These are phyloP conservation scores for Cherax quadricarinatus DNA, from an alignment of 1,140 invertebrate genomes.

Conservation along the genomic window DNA sequence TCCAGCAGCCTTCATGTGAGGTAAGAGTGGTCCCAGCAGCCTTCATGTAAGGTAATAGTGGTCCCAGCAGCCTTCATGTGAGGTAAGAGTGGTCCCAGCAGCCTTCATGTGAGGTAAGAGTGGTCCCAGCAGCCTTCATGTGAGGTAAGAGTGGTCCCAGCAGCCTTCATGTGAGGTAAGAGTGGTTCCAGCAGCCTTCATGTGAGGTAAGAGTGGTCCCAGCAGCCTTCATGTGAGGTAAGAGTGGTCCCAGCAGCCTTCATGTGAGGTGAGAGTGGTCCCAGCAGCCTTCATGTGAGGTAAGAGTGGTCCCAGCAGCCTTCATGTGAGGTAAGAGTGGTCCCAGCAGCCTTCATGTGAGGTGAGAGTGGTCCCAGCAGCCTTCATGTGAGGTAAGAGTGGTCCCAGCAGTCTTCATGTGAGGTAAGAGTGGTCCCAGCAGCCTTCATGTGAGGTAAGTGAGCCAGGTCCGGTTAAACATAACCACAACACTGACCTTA, in stretches of 20 bases:
- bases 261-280: constrained; percentile 16
- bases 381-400: not conserved
- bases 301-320: constrained; percentile 20
- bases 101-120: not conserved
- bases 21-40: not conserved
- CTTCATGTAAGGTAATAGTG: constrained; percentile 12
- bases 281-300: constrained; percentile 21
- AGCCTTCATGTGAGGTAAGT: not conserved
- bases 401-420: not conserved
- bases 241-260: constrained; percentile 31
- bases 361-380: not conserved
- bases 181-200: not conserved
- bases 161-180: not conserved
- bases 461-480: not conserved
- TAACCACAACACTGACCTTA: not conserved
- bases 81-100: constrained; percentile 22
- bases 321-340: constrained; percentile 2
- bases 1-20: not conserved
- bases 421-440: not conserved
- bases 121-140: not conserved
- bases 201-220: not conserved
- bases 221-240: too few relatives aligned
- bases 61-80: constrained; percentile 24
- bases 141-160: not conserved
- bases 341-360: not conserved